Base-by-base conservation (phyloP, 1,140 invertebrate species). In the Streblospio benedicti region DNA sequence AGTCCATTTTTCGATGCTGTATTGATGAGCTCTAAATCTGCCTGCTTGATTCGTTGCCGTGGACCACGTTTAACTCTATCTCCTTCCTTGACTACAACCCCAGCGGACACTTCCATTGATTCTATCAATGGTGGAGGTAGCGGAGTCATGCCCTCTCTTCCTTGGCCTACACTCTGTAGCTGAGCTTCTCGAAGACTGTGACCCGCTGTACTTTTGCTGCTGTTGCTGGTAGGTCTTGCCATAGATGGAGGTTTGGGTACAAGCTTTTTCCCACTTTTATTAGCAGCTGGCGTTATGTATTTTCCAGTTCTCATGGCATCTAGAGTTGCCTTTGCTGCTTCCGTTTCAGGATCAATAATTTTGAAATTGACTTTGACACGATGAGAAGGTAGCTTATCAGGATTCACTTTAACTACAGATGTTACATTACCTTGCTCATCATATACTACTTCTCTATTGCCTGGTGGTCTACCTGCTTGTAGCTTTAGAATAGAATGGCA, bases 371-470 rank as follows among this genome's bases (percentile, higher is more conserved):
- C 66, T 44, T 66, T 71, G 20, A 76, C 69, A 62, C 74, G 71
- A 60, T 75, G 73, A 33, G 62, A 67, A 33, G 74, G 73, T 33
- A 76, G 60, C 63, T 66, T 72, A 27, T 74, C 70, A 43, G 73
- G 69, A 55, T 75, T 67, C 6, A 76, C 47, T 58, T 67, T 73
- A 14, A 70, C 60, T 14, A 75, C 68, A 53, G 69, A 66, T 2
- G 76, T 30, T 25, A 76, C 73, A 68, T 76, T 76, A 16, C 75
- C 75, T 51, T 68, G 65, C 4, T 73, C 69, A 70, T 76, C 75
- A 64, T 71, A 75, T 14, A 67, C 43, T 2, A 76, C 75, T 67
- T 76, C 75, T 62, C 73, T 74, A 60, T 68, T 73, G 5, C 74
- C 73, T 32, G 73, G 72, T 18, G 72, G 72, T 25, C 73, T 64